These are phyloP conservation scores for Bradypodion pumilum DNA, from an alignment of 2,797 vertebrate genomes.

Conservation along the genomic window DNA sequence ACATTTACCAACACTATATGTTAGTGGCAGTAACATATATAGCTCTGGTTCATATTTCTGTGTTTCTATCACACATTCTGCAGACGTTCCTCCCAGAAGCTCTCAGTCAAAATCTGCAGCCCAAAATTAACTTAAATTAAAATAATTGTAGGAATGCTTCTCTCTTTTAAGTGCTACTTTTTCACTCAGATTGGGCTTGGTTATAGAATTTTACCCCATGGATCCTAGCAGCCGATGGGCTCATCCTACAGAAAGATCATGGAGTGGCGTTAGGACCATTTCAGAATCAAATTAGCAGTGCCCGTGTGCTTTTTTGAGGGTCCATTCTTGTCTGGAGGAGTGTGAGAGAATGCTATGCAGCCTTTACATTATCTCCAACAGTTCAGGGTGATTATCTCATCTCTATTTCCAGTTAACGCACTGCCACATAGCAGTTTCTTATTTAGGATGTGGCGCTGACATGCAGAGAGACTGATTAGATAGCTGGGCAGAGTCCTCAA, in stretches of 20 bases:
- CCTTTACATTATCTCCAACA: conserved; percentile 58
- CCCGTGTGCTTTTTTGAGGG: conserved; percentile 41
- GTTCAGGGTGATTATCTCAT: conserved; percentile 70
- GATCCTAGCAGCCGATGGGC: neutral
- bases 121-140: too few species aligned
- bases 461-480: conserved; percentile 70
- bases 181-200: neutral
- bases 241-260: neutral
- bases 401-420: conserved; percentile 63
- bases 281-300: neutral
- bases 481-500: conserved; percentile 48
- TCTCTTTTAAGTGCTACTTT: neutral
- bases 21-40: too few species aligned
- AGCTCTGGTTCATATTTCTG: too few species aligned
- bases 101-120: too few species aligned
- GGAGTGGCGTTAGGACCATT: conserved; percentile 1
- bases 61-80: too few species aligned
- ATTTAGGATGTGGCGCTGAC: conserved; percentile 73
- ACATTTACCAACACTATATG: too few species aligned
- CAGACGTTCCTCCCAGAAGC: too few species aligned
- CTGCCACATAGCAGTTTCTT: conserved; percentile 69
- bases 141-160: too few species aligned
- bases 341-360: conserved; percentile 12
- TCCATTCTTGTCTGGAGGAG: conserved; percentile 41
- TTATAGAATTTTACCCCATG: too few species aligned